Percentiles rank a stretch among this genome's conserved stretches.
Conservation (phyloP, 2,888 invertebrate species). For the Dryomyza anilis region DNA sequence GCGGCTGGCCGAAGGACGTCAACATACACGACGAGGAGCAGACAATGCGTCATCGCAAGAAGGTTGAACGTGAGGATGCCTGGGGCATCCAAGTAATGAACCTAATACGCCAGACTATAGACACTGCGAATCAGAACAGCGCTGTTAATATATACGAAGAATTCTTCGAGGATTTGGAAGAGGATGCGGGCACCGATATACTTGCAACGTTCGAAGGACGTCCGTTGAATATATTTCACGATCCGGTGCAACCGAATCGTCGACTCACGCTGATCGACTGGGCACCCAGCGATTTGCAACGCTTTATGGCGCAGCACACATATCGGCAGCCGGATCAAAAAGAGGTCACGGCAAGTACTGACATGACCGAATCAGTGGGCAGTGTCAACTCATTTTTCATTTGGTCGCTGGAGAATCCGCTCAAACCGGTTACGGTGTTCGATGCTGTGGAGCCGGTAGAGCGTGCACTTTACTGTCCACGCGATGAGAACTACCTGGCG, state of each 20-base stretch:
- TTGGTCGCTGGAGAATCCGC: conserved; percentile 52
- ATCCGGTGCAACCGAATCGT: conserved; percentile 61
- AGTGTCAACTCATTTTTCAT: conserved; percentile 46
- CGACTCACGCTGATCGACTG: conserved; percentile 68
- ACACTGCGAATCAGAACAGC: conserved; percentile 69
- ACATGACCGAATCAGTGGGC: conserved; percentile 11
- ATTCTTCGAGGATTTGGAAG: conserved; percentile 68
- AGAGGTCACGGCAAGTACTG: background rate
- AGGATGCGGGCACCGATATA: conserved; percentile 58
- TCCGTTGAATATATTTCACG: conserved; percentile 73
- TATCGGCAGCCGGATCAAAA: conserved; percentile 39
- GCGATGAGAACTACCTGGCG: conserved; percentile 75
- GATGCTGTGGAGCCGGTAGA: conserved; percentile 74
- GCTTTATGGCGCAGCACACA: conserved; percentile 47
- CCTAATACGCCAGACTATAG: conserved; percentile 39
- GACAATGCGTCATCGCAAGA: conserved; percentile 74
- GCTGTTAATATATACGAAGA: conserved; percentile 80
- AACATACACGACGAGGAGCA: conserved; percentile 72
- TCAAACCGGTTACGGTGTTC: conserved; percentile 72
- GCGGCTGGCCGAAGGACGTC: conserved; percentile 84
- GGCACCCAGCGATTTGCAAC: conserved; percentile 66
- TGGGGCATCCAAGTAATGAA: conserved; percentile 69
- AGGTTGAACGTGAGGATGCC: conserved; percentile 78
- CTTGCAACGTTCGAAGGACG: conserved; percentile 66
- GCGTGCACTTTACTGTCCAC: conserved; percentile 84